Evolutionary conservation across 2,113 vertebrate genomes (phyloP).

Genomic region (Channa maculata): DNA sequence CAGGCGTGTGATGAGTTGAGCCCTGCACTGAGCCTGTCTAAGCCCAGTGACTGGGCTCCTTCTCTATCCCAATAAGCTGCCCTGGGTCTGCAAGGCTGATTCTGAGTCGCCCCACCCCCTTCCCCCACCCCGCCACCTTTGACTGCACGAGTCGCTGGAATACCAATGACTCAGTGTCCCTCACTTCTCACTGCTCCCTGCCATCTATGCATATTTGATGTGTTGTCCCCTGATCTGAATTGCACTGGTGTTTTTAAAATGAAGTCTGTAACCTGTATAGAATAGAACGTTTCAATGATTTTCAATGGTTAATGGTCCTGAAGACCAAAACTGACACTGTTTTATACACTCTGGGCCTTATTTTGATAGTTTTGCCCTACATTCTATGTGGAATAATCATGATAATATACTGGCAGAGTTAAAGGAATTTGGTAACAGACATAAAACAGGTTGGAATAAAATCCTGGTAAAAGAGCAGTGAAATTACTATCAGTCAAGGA

Average conservation of each 20-base stretch:
- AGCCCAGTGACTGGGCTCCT: conserved; percentile 73
- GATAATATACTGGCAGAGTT: no score
- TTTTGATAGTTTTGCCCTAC: no score
- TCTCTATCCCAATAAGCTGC: conserved; percentile 79
- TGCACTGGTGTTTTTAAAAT: conserved; percentile 51
- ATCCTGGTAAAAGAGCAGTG: no score
- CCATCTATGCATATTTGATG: conserved; percentile 75
- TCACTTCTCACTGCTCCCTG: conserved; percentile 62
- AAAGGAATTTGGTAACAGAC: no score
- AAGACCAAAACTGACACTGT: not conserved
- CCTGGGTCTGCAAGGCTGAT: conserved; percentile 74
- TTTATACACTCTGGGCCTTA: not conserved
- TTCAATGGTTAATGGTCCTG: conserved; percentile 16
- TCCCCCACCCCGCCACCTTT: conserved; percentile 70
- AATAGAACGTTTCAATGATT: conserved; percentile 29
- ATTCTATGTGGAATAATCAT: not conserved
- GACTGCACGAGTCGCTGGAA: conserved; percentile 71
- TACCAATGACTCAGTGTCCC: conserved; percentile 75
- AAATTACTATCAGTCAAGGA: no score
- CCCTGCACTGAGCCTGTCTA: conserved; percentile 77
- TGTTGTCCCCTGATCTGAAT: conserved; percentile 66
- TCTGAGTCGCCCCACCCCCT: conserved; percentile 53
- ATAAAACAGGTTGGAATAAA: no score
- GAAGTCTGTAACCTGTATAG: conserved; percentile 46
- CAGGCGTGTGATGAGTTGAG: conserved; percentile 82